Evolutionary conservation across 2,888 invertebrate genomes (phyloP), one percentile per base, ranked within the genome.

Genomic region (Drosophila histrio): DNA sequence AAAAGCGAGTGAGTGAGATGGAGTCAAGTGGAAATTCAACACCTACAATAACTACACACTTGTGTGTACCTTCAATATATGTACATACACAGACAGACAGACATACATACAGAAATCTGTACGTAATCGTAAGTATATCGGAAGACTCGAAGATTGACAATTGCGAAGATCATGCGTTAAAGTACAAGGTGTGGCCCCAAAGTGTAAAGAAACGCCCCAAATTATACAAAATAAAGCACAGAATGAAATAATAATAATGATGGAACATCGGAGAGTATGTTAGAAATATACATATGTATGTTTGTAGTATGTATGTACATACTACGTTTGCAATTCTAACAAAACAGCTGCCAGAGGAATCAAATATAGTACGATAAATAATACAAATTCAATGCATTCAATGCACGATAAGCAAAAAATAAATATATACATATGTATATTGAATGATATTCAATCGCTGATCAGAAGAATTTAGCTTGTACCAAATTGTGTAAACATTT

Each of bases 401-500:
- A 36, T 49, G 62, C 62, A 36, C 28, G 15, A 43, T 36, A 57
- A 62, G 57, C 62, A 41, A 6, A 24, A 24, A 34, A 26, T 11
- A 22, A n/a, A 28, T 24, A 28, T 5, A 4, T 19, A 44, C 11
- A 11, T 13, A 15, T 50, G 3, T 11, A 44, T 41, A 57, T 59
- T 21, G 60, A 53, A 62, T 74, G 58, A 59, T 59, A 74, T 72
- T 70, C 24, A 54, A 74, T 74, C 41, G 57, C 47, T 17, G 30
- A 49, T 72, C 57, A 39, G 22, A 19, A 22, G 22, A 49, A n/a
- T n/a, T n/a, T n/a, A n/a, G n/a, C 26, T 59, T 63, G 43, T 54
- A 47, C 50, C 28, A 28, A 75, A 73, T 75, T 73, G 77, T 71
- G 58, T 65, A 76, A 73, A 71, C 58, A 71, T 53, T 73, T 73